phyloP scores from a whole-genome alignment of 2,888 invertebrate species.

The Piscicola geometra region DNA sequence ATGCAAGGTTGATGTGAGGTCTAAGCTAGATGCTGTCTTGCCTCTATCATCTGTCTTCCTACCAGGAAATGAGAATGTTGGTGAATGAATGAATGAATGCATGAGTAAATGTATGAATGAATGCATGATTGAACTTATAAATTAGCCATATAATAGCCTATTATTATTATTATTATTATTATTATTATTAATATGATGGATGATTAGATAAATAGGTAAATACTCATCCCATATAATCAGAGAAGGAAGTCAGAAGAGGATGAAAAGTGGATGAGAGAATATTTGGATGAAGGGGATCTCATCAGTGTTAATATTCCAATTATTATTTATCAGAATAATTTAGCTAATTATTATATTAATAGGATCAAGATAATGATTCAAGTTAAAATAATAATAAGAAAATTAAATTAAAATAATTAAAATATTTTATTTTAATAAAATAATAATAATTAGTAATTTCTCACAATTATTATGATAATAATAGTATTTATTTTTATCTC shows the following conservation, averaged over 20 bases:
- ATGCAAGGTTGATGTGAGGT: slow-evolving; percentile 75
- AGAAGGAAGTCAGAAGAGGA: slow-evolving; percentile 87
- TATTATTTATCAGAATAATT: not conserved
- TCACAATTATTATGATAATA: not conserved
- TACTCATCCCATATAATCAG: slow-evolving; percentile 55
- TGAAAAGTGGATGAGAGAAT: slow-evolving; percentile 93
- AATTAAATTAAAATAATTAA: not conserved
- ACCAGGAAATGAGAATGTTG: slow-evolving; percentile 85
- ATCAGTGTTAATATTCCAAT: slow-evolving; percentile 66
- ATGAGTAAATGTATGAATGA: too few relatives aligned
- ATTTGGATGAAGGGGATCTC: slow-evolving; percentile 67
- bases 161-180: not conserved
- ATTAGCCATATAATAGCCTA: not conserved
- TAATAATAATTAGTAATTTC: not conserved
- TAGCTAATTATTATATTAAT: slow-evolving; percentile 66
- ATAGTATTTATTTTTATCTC: not conserved
- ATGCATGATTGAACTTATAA: not conserved
- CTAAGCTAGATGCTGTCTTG: slow-evolving; percentile 76
- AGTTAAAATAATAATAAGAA: not conserved
- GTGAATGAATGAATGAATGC: slow-evolving; percentile 32
- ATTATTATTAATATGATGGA: not conserved
- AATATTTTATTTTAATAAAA: not conserved
- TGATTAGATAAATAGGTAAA: slow-evolving; percentile 8
- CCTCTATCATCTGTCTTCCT: slow-evolving; percentile 88
- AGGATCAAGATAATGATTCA: slow-evolving; percentile 78